phyloP scores from a whole-genome alignment of 2,113 vertebrate species.

The Gnathonemus longibarbis region DNA sequence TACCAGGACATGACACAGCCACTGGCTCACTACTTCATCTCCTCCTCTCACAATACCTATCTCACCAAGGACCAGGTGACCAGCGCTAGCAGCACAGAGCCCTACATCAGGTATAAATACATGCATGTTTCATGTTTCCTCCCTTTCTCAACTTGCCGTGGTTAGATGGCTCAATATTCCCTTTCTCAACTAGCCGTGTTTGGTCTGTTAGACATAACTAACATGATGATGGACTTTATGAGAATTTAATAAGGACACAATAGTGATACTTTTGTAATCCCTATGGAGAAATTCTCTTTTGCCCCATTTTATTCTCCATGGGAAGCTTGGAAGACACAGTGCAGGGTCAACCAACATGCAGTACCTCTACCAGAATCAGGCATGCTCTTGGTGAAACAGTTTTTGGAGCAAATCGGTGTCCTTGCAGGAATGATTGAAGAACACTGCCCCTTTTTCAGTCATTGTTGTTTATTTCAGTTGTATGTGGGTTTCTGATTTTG shows the following conservation, averaged over 20 bases:
- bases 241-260: not conserved
- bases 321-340: not conserved
- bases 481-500: not conserved
- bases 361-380: not conserved
- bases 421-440: not conserved
- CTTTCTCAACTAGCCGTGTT: not conserved
- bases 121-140: not conserved
- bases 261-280: not conserved
- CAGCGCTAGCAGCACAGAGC: slow-evolving; percentile 80
- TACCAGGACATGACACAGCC: slow-evolving; percentile 88
- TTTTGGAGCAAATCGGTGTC: not conserved
- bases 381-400: not conserved
- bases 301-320: not conserved
- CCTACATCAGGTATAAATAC: slow-evolving; percentile 72
- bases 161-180: not conserved
- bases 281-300: not conserved
- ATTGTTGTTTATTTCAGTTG: not conserved
- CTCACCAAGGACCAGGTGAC: slow-evolving; percentile 84
- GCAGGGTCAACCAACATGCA: not conserved
- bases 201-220: not conserved
- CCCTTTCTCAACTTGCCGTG: not conserved
- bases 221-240: not conserved
- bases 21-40: slow-evolving; percentile 89
- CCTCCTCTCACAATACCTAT: slow-evolving; percentile 96
- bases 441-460: not conserved